phyloP scores from a whole-genome alignment of 2,888 invertebrate genomes.

The Caenorhabditis sp. region DNA sequence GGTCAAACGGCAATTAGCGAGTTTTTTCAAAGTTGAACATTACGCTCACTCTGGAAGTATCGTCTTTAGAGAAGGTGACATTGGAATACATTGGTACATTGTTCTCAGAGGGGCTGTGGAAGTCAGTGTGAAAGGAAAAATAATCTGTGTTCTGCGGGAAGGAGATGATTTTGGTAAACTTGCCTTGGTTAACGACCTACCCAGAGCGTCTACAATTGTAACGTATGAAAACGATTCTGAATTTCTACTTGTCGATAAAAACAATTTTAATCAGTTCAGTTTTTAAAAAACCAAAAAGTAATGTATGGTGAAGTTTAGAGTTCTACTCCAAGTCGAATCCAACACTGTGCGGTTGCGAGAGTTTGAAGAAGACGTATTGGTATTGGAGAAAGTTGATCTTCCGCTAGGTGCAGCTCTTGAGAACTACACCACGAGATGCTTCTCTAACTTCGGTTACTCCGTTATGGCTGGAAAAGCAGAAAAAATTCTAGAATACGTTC shows the following conservation, averaged over 20 bases:
- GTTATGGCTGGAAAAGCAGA: conserved; percentile 92
- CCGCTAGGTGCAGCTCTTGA: conserved; percentile 73
- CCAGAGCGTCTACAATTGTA: conserved; percentile 91
- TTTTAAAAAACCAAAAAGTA: too few relatives aligned
- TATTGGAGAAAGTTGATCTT: conserved; percentile 87
- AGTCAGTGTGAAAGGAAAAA: conserved; percentile 91
- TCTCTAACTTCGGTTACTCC: conserved; percentile 86
- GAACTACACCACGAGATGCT: conserved; percentile 5
- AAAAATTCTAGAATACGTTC: conserved; percentile 91
- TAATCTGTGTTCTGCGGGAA: conserved; percentile 90
- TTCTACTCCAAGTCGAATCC: conserved; percentile 89
- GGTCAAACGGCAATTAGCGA: conserved; percentile 87
- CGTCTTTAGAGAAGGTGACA: conserved; percentile 87
- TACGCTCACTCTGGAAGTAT: conserved; percentile 86
- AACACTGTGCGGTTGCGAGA: conserved; percentile 91
- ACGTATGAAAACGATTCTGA: conserved; percentile 91
- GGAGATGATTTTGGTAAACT: conserved; percentile 93
- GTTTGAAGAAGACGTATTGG: conserved; percentile 90
- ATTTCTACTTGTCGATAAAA: conserved; percentile 91
- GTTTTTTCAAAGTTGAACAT: conserved; percentile 89
- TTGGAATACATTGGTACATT: conserved; percentile 91
- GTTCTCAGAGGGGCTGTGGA: conserved; percentile 91
- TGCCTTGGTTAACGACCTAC: conserved; percentile 91
- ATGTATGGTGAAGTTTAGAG: too few relatives aligned
- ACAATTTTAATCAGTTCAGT: conserved; percentile 88